Conservation (phyloP, 92 coral and sea anemone genomes). For the Blastomussa wellsi region DNA sequence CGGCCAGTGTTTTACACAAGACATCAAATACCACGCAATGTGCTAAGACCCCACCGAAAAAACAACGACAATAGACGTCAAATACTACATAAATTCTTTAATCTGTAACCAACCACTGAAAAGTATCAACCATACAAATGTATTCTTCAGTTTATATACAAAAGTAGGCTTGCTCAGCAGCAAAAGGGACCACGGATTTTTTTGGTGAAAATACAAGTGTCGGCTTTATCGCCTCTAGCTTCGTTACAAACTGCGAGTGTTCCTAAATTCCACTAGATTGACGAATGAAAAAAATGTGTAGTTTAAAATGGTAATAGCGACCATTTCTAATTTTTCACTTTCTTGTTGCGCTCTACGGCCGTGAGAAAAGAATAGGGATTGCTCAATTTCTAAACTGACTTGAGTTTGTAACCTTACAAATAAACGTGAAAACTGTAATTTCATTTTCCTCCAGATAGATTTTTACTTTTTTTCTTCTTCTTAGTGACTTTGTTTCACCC, state of each 20-base stretch:
- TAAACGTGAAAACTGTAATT: neutral
- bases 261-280: neutral
- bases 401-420: neutral
- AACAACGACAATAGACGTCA: neutral
- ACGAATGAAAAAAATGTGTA: neutral
- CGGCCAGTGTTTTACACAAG: too few species aligned
- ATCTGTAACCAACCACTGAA: neutral
- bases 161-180: neutral
- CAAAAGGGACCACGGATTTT: neutral
- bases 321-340: neutral
- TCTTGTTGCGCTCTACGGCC: neutral
- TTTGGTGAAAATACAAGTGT: neutral
- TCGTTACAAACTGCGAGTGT: neutral
- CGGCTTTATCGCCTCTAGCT: neutral
- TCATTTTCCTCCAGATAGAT: neutral
- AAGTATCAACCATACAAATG: neutral
- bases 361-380: neutral
- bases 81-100: neutral
- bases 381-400: neutral
- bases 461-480: too few species aligned
- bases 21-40: too few species aligned
- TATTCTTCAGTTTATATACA: neutral
- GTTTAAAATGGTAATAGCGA: neutral
- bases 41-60: neutral
- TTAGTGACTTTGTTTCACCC: too few species aligned